A percentile compares a stretch with the other conserved stretches of the same genome.
Conservation (phyloP, 1,140 invertebrate genomes). For the Laodelphax striatellus region DNA sequence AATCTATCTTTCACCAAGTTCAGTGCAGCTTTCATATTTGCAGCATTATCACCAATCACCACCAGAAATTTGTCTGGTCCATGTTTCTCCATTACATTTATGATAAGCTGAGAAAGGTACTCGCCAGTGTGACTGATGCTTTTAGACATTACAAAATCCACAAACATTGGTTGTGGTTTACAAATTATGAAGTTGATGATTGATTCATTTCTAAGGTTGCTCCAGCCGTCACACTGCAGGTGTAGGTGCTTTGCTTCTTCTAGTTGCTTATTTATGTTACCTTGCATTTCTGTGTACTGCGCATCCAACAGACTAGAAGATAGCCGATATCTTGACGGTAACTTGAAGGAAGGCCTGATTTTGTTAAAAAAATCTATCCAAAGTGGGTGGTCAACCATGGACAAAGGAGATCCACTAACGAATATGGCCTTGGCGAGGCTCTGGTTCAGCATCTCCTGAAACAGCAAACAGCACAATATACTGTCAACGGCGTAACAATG, state of each 20-base stretch:
- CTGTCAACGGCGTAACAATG: too few species aligned
- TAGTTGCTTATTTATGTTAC: background rate
- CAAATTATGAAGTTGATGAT: constrained; percentile 26
- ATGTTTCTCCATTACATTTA: constrained; percentile 23
- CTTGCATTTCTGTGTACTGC: constrained; percentile 14
- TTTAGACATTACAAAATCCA: constrained; percentile 20
- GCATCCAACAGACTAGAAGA: too few species aligned
- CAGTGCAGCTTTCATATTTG: constrained; percentile 22
- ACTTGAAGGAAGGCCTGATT: constrained; percentile 10
- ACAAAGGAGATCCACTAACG: constrained; percentile 14
- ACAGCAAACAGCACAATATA: background rate
- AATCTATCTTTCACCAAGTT: constrained; percentile 21
- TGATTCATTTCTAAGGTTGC: constrained; percentile 24
- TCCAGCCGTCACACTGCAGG: constrained; percentile 27
- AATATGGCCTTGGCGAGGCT: constrained; percentile 14
- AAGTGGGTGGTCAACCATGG: constrained; percentile 17
- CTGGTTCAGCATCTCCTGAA: constrained; percentile 5
- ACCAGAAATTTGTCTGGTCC: constrained; percentile 24
- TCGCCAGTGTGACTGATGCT: constrained; percentile 22
- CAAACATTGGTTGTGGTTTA: constrained; percentile 26
- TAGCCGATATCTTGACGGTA: constrained; percentile 12
- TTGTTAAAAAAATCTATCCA: constrained; percentile 18
- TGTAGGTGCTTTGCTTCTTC: constrained; percentile 13
- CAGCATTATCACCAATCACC: constrained; percentile 24
- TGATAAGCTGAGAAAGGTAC: constrained; percentile 21